A percentile compares a stretch with the other conserved stretches of the same genome.
phyloP scores from a whole-genome alignment of 2,113 vertebrate genomes.

The Carassius carassius region DNA sequence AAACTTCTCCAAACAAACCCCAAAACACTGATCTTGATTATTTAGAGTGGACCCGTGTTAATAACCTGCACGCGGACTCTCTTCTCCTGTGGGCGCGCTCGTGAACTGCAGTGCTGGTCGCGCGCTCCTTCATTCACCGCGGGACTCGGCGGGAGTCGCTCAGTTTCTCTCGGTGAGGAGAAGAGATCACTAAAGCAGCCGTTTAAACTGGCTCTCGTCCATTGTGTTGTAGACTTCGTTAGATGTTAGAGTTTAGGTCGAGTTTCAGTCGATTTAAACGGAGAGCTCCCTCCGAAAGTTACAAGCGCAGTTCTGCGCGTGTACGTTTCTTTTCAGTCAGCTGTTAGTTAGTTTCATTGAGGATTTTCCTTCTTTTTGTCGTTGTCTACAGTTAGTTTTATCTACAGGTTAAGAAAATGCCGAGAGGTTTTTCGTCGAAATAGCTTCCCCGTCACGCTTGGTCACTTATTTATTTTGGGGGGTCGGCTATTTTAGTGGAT shows the following conservation, averaged over 20 bases:
- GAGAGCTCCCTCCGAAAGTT: neutral
- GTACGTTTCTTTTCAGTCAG: neutral
- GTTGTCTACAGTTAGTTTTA: neutral
- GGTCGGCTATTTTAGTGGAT: neutral
- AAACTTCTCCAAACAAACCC: neutral
- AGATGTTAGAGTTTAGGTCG: neutral
- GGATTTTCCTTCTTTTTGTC: neutral
- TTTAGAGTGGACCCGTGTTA: neutral
- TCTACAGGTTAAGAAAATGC: neutral
- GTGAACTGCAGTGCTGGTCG: slow-evolving; percentile 4
- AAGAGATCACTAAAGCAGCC: neutral
- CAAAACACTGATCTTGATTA: neutral
- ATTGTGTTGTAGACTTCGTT: neutral
- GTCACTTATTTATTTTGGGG: neutral
- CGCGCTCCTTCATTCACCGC: neutral
- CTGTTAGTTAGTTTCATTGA: neutral
- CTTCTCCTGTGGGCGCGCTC: neutral
- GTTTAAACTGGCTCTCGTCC: neutral
- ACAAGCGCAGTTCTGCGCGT: neutral
- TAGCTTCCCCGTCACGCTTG: neutral
- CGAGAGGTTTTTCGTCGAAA: neutral
- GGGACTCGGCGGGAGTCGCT: neutral
- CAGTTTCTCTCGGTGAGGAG: neutral
- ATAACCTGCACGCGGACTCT: neutral
- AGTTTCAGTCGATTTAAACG: neutral